These are phyloP conservation scores for Drosophila kanapiae DNA, from an alignment of 1,140 invertebrate genomes.

Conservation along the genomic window DNA sequence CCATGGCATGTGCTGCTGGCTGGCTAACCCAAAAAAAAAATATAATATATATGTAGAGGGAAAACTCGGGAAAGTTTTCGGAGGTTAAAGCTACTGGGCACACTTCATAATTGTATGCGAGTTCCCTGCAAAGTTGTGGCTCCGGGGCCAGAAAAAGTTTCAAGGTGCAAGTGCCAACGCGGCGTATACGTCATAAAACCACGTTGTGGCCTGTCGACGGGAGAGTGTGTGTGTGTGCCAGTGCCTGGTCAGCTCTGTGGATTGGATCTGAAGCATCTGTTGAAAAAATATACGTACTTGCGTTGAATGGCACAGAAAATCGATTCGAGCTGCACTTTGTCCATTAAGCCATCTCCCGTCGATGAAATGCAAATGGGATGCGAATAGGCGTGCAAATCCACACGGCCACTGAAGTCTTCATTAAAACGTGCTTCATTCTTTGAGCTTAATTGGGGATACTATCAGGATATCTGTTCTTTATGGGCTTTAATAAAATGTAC, in stretches of 20 bases:
- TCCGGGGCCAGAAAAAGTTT: slow-evolving; percentile 49
- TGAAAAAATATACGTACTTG: slow-evolving; percentile 8
- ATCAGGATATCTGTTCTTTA: background rate
- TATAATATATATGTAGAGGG: slow-evolving; percentile 1
- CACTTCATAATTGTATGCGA: slow-evolving; percentile 75
- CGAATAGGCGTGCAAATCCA: background rate
- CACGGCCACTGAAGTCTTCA: background rate
- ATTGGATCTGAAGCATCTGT: slow-evolving; percentile 38
- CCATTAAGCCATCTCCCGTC: slow-evolving; percentile 33
- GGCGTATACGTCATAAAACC: slow-evolving; percentile 77
- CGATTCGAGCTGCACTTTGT: slow-evolving; percentile 24
- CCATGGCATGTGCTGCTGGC: slow-evolving; percentile 46
- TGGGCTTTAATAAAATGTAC: background rate
- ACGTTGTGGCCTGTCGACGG: slow-evolving; percentile 16
- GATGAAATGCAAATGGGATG: slow-evolving; percentile 25
- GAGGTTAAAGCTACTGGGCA: slow-evolving; percentile 42
- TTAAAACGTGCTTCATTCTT: background rate
- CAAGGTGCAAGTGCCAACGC: slow-evolving; percentile 64
- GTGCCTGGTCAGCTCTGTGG: slow-evolving; percentile 6
- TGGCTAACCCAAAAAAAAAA: slow-evolving; percentile 33
- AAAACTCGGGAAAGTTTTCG: slow-evolving; percentile 28
- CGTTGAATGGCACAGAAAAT: slow-evolving; percentile 24
- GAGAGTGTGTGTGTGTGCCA: background rate
- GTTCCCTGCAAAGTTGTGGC: slow-evolving; percentile 49
- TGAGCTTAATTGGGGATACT: slow-evolving; percentile 1